These are phyloP conservation scores for Limenitis camilla DNA, from an alignment of 2,888 invertebrate species.

Conservation along the genomic window DNA sequence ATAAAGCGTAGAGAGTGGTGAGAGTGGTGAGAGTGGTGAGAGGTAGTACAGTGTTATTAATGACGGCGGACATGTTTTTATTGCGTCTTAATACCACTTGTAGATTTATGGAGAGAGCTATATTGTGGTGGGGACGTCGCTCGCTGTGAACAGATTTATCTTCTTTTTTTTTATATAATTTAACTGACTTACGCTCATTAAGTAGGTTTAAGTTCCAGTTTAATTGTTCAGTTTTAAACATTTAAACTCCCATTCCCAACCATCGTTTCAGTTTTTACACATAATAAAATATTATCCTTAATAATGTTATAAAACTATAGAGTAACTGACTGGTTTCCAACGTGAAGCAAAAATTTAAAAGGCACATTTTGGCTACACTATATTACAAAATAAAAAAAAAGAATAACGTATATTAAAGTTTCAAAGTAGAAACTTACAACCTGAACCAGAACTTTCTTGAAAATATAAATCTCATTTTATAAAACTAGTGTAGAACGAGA, in stretches of 20 bases:
- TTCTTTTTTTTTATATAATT: conserved; percentile 1
- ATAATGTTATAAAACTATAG: no score
- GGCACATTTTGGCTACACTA: no score
- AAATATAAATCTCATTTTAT: background rate
- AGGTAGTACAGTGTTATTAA: conserved; percentile 27
- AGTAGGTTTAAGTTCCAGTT: background rate
- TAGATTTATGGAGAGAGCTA: conserved; percentile 4
- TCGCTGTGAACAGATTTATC: conserved; percentile 2
- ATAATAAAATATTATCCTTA: no score
- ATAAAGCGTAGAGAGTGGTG: background rate
- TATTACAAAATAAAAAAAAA: no score
- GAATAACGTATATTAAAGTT: no score
- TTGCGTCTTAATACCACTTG: conserved; percentile 29
- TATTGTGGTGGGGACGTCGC: background rate
- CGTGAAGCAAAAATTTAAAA: no score
- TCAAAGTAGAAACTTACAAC: no score
- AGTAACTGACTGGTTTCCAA: no score
- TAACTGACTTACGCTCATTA: background rate
- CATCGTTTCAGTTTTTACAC: no score
- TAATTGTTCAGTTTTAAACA: no score
- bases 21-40: background rate
- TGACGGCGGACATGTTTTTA: conserved; percentile 31
- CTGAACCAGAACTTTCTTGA: background rate
- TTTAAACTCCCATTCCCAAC: no score
- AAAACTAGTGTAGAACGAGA: background rate